A percentile compares a stretch with the other conserved stretches of the same genome.
phyloP scores from a whole-genome alignment of 2,797 vertebrate genomes.

The Propithecus deckenii region DNA sequence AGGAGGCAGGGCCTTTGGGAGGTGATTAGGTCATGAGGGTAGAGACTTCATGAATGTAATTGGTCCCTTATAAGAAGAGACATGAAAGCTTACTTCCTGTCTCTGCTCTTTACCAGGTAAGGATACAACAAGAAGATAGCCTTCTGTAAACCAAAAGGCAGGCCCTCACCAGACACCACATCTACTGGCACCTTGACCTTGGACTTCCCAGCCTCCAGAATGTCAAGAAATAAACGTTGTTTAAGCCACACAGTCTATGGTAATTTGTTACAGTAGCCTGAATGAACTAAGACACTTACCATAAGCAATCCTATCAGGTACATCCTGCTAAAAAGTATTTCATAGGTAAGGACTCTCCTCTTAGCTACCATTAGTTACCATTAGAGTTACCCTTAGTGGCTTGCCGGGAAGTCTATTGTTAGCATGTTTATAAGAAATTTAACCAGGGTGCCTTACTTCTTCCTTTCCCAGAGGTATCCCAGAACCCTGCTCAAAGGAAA shows the following conservation, averaged over 20 bases:
- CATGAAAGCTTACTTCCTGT: background rate
- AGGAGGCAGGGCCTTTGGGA: background rate
- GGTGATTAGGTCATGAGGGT: background rate
- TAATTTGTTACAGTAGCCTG: background rate
- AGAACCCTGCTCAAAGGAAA: background rate
- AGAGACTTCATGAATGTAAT: background rate
- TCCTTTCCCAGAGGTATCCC: background rate
- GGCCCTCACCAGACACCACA: background rate
- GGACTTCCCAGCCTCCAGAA: background rate
- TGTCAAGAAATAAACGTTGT: background rate
- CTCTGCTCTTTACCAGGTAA: background rate
- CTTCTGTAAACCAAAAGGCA: background rate
- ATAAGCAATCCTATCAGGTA: background rate
- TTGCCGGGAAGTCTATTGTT: background rate
- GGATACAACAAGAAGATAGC: background rate
- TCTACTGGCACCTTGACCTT: background rate
- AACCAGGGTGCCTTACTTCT: background rate
- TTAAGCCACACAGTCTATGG: background rate
- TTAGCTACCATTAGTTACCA: background rate
- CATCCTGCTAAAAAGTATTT: background rate
- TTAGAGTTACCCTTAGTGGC: background rate
- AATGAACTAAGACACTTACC: background rate
- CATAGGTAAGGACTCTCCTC: background rate
- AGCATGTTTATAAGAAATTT: background rate
- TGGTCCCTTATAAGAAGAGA: background rate